Evolutionary conservation across 2,888 invertebrate species (phyloP), one percentile per base, ranked within the genome.

Genomic region (Ptilodon capucinus): DNA sequence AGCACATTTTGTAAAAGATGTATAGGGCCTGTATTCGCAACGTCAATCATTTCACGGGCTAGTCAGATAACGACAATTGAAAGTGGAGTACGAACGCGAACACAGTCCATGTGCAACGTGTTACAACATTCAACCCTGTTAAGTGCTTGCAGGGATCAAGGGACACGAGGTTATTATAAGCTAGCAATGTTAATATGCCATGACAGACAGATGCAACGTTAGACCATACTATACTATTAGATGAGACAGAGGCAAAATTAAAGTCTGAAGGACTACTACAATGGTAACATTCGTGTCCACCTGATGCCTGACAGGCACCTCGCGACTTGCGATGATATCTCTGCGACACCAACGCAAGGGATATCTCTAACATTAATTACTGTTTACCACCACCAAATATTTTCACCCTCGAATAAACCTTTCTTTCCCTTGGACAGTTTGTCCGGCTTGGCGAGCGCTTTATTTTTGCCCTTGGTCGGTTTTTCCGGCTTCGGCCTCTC

Each of bases 351-450:
- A 48, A 43, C 30, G 54, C 60, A 55, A 60, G 55, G 44, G 45
- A 42, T 54, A 48, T 23, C 46, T 55, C 40, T 54, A 56, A 71
- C 71, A 72, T 61, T 67, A 63, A 74, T 68, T 74, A 76, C 71
- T 67, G 70, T 85, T 92, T 93, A 94, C 94, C 94, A 95, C 95
- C 95, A 95, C 94, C 95, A 95, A 88, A 93, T 93, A 94, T 96
- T 96, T 92, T 95, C 95, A 92, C 94, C 94, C 91, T 95, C 95
- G 90, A 95, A 95, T 94, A 95, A 95, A 94, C 96, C 95, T 92
- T 95, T 95, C 91, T 94, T 95, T 72, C 93, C 94, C 86, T 94
- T 93, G 67, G 86, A 81, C 60, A 81, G 81, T 76, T 92, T 93
- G 64, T 92, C 93, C 60, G 91, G 84, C 72, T 93, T 94, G 50